Evolutionary conservation across 1,140 invertebrate genomes (phyloP).

Genomic region (Meloidogyne chitwoodi): DNA sequence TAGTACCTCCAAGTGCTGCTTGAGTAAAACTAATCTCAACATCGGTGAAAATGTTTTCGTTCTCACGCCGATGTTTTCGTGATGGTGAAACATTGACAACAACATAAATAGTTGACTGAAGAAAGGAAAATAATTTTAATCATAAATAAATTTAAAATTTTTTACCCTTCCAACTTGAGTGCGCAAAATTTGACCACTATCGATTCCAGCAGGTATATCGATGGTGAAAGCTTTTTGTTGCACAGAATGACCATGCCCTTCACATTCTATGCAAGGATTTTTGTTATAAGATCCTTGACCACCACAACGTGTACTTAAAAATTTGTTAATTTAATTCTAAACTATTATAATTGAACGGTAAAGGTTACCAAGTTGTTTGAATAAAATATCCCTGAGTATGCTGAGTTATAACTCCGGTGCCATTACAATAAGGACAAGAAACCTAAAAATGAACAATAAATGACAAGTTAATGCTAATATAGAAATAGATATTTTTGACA

Average conservation of each 20-base stretch:
- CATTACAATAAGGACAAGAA: slow-evolving; percentile 83
- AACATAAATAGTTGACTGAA: slow-evolving; percentile 36
- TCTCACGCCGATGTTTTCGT: slow-evolving; percentile 83
- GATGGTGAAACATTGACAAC: slow-evolving; percentile 74
- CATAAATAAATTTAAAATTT: neutral
- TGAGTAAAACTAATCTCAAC: slow-evolving; percentile 68
- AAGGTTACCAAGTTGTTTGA: slow-evolving; percentile 76
- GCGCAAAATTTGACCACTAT: slow-evolving; percentile 79
- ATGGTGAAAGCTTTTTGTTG: slow-evolving; percentile 83
- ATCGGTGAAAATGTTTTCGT: slow-evolving; percentile 82
- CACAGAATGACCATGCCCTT: slow-evolving; percentile 83
- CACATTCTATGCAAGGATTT: slow-evolving; percentile 83
- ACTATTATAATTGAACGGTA: neutral
- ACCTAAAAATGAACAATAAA: slow-evolving; percentile 45
- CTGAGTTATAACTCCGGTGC: slow-evolving; percentile 70
- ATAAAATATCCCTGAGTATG: slow-evolving; percentile 83
- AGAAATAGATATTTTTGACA: too few relatives aligned
- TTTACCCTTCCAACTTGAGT: slow-evolving; percentile 75
- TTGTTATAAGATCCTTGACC: slow-evolving; percentile 82
- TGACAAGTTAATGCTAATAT: too few relatives aligned
- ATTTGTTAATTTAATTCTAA: neutral
- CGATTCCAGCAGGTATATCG: slow-evolving; percentile 84
- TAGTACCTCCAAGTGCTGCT: slow-evolving; percentile 84
- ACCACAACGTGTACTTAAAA: slow-evolving; percentile 72
- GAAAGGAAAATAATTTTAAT: slow-evolving; percentile 5